Evolutionary conservation across 2,113 vertebrate genomes (phyloP).

Genomic region (Lagopus muta): DNA sequence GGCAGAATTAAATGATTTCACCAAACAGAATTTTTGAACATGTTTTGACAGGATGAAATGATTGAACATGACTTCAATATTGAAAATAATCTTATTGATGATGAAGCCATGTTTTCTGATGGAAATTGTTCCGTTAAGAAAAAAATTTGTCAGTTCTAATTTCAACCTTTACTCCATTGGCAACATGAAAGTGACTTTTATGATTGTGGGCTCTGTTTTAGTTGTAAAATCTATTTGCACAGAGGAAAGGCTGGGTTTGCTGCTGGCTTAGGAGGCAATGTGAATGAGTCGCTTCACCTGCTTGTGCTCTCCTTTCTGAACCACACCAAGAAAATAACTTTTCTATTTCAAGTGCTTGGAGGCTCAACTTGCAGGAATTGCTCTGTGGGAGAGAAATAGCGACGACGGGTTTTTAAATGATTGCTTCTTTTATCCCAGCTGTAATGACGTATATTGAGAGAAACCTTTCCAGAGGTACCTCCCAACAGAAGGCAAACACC

Average conservation of each 20-base stretch:
- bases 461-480: neutral
- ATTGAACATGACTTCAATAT: neutral
- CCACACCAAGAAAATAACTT: neutral
- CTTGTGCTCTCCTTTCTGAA: neutral
- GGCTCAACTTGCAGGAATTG: neutral
- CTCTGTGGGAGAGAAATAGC: neutral
- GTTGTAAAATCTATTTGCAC: conserved; percentile 5
- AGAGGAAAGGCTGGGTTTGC: neutral
- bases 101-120: neutral
- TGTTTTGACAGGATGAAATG: neutral
- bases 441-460: neutral
- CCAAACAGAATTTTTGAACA: neutral
- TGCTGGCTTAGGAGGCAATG: neutral
- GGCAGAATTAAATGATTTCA: neutral
- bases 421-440: neutral
- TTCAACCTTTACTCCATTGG: conserved; percentile 7
- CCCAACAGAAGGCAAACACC: neutral
- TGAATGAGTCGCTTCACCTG: neutral
- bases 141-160: neutral
- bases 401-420: rapidly evolving
- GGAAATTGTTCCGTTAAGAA: neutral
- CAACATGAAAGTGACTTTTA: conserved; percentile 6
- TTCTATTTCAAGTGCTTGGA: neutral
- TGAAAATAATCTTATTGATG: neutral
- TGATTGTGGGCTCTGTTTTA: neutral